Conservation (phyloP, 2,797 vertebrate species). For the Limnodromus scolopaceus region DNA sequence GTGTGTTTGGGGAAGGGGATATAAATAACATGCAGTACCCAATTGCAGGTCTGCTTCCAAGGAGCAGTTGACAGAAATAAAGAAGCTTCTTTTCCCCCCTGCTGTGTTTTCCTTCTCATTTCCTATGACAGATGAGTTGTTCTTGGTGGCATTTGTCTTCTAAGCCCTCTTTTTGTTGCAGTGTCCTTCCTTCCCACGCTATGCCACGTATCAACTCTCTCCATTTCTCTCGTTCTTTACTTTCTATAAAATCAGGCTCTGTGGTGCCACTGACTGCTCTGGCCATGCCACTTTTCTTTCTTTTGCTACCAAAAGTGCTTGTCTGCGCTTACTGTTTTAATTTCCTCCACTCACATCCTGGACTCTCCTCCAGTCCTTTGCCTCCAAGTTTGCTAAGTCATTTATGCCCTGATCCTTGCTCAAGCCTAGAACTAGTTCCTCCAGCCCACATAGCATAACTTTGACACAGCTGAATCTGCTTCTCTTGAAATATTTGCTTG, state of each 20-base stretch:
- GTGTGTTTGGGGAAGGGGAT: background rate
- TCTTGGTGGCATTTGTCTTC: background rate
- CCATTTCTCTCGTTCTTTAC: background rate
- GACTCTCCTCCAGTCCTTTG: background rate
- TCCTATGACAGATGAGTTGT: background rate
- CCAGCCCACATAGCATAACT: background rate
- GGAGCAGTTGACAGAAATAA: background rate
- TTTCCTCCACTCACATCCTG: background rate
- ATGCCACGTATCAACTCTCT: background rate
- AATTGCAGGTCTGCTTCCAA: background rate
- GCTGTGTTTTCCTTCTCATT: background rate
- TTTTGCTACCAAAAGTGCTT: background rate
- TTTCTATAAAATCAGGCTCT: background rate
- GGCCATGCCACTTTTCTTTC: background rate
- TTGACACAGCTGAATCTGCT: background rate
- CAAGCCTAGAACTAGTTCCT: background rate
- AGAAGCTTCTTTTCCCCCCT: background rate
- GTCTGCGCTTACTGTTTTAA: background rate
- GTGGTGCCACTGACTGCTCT: background rate
- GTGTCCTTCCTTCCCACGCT: background rate
- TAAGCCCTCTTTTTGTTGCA: background rate
- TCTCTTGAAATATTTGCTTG: background rate
- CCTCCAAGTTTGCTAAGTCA: background rate
- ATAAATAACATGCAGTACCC: background rate
- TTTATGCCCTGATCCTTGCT: background rate